These are phyloP conservation scores for Abrostola triplasia DNA, from an alignment of 2,888 invertebrate species.

Conservation along the genomic window DNA sequence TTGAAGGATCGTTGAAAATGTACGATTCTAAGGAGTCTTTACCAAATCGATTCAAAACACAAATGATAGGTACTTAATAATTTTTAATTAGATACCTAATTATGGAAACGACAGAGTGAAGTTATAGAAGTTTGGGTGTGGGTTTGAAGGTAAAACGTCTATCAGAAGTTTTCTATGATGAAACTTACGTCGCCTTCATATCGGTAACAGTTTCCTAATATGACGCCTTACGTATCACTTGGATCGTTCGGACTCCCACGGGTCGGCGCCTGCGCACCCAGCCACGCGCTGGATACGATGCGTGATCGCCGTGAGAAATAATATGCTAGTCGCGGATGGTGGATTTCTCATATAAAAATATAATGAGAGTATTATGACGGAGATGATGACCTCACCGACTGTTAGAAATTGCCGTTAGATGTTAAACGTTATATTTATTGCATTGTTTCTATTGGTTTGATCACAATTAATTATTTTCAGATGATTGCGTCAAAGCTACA, in stretches of 20 bases:
- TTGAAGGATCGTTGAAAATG: too few relatives aligned
- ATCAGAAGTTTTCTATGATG: slow-evolving; percentile 26
- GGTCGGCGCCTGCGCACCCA: slow-evolving; percentile 67
- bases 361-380: neutral
- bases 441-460: too few relatives aligned
- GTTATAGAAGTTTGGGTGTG: neutral
- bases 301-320: slow-evolving; percentile 85
- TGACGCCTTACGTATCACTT: slow-evolving; percentile 43
- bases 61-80: too few relatives aligned
- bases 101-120: too few relatives aligned
- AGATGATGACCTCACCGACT: neutral
- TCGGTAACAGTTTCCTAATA: slow-evolving; percentile 59
- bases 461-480: too few relatives aligned
- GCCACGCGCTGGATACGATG: slow-evolving; percentile 65
- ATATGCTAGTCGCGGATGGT: slow-evolving; percentile 77
- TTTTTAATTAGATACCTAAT: too few relatives aligned
- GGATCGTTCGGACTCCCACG: slow-evolving; percentile 69
- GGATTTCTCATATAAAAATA: slow-evolving; percentile 57
- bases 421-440: too few relatives aligned
- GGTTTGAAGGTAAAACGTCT: neutral
- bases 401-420: neutral
- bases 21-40: too few relatives aligned
- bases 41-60: too few relatives aligned
- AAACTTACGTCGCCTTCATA: slow-evolving; percentile 51
- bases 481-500: too few relatives aligned